Base-by-base conservation (phyloP, 2,797 vertebrate species). In the Aldrovandia affinis region DNA sequence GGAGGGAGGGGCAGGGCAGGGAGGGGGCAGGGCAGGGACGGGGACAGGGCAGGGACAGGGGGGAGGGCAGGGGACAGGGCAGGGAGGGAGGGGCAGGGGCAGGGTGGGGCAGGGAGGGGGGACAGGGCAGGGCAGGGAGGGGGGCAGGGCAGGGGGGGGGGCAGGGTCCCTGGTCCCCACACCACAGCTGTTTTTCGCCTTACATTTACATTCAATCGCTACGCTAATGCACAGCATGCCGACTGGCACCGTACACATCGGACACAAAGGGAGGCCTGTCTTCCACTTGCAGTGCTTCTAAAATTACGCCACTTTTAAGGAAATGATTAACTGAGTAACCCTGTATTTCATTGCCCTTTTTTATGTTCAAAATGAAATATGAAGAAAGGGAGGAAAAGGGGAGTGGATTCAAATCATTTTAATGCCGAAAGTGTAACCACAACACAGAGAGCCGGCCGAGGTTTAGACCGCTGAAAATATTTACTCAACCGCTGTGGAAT, bases 101-200 rank as follows among this genome's bases (percentile, higher is more conserved):
- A n/a, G n/a, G n/a, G n/a, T n/a, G n/a, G n/a, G n/a, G n/a, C n/a
- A n/a, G n/a, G n/a, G n/a, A n/a, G n/a, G n/a, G n/a, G n/a, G n/a
- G n/a, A n/a, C n/a, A n/a, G n/a, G n/a, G n/a, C n/a, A n/a, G n/a
- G n/a, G n/a, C n/a, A n/a, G n/a, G n/a, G n/a, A n/a, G n/a, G n/a
- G n/a, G n/a, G n/a, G n/a, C n/a, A n/a, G n/a, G n/a, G n/a, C n/a
- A n/a, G n/a, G n/a, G n/a, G n/a, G n/a, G n/a, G n/a, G n/a, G n/a
- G n/a, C n/a, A n/a, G n/a, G n/a, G n/a, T n/a, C n/a, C n/a, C n/a
- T n/a, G n/a, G n/a, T n/a, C n/a, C n/a, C n/a, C n/a, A n/a, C n/a
- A n/a, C n/a, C n/a, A n/a, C n/a, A n/a, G 90, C 84, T 79, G 85
- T 89, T 80, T 83, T 81, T 89, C 85, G 0, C 78, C 81, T 87